phyloP scores from a whole-genome alignment of 1,140 invertebrate genomes.

The Calycopis cecrops region DNA sequence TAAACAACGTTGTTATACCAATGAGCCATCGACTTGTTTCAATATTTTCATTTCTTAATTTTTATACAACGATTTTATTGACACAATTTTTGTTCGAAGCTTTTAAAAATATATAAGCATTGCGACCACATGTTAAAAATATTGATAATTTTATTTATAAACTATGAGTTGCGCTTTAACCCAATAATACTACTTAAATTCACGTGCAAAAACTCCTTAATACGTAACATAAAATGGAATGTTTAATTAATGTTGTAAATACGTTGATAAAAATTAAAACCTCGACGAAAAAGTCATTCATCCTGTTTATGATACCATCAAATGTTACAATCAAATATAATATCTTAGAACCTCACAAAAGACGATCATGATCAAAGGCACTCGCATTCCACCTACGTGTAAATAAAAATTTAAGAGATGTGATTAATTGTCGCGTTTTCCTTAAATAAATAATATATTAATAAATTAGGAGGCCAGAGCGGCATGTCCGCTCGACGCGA shows the following conservation, averaged over 20 bases:
- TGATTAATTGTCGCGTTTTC: constrained; percentile 71
- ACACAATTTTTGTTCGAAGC: too few species aligned
- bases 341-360: constrained; percentile 47
- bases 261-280: too few species aligned
- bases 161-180: too few species aligned
- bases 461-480: constrained; percentile 66
- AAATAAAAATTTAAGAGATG: constrained; percentile 68
- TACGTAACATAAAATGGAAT: too few species aligned
- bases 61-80: too few species aligned
- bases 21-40: constrained; percentile 2
- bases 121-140: not conserved
- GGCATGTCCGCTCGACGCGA: constrained; percentile 58
- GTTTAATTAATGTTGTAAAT: too few species aligned
- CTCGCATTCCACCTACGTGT: constrained; percentile 49
- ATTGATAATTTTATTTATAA: too few species aligned
- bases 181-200: too few species aligned
- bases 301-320: too few species aligned
- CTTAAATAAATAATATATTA: constrained; percentile 72
- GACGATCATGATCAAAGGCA: constrained; percentile 56
- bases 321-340: not conserved
- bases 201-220: too few species aligned
- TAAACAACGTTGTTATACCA: constrained; percentile 22
- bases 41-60: constrained; percentile 10
- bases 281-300: too few species aligned
- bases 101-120: too few species aligned